phyloP scores from a whole-genome alignment of 2,888 invertebrate species.

The Gastracanthus pulcherrimus region DNA sequence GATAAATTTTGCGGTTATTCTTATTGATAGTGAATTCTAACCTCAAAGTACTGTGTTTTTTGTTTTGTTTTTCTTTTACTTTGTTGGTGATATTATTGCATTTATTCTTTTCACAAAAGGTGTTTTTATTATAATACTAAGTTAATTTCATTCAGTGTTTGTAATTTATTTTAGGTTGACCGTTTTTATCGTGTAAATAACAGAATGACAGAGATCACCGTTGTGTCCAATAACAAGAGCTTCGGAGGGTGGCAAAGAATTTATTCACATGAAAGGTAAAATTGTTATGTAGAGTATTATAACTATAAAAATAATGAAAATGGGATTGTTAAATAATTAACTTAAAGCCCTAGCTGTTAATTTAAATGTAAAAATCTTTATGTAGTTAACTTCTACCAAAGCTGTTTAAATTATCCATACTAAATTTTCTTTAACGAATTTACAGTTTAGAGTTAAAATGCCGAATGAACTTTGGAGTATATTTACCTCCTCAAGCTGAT shows the following conservation, averaged over 20 bases:
- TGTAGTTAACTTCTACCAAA: too few species aligned
- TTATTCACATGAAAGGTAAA: constrained; percentile 87
- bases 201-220: constrained; percentile 76
- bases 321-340: too few species aligned
- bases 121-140: too few species aligned
- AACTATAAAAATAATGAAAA: not conserved
- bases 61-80: not conserved
- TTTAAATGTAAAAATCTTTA: too few species aligned
- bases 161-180: not conserved
- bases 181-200: not conserved
- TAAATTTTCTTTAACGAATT: constrained; percentile 9
- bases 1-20: not conserved
- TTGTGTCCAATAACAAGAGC: constrained; percentile 84
- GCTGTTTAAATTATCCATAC: constrained; percentile 6
- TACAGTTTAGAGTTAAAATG: constrained; percentile 87
- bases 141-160: not conserved
- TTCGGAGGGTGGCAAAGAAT: constrained; percentile 94
- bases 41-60: constrained; percentile 5
- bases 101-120: too few species aligned
- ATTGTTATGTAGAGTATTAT: not conserved
- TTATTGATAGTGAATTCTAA: not conserved
- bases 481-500: constrained; percentile 88
- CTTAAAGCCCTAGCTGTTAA: too few species aligned
- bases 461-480: constrained; percentile 95
- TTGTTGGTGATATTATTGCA: too few species aligned